phyloP scores from a whole-genome alignment of 2,113 vertebrate species.

The Clarias batrachus region DNA sequence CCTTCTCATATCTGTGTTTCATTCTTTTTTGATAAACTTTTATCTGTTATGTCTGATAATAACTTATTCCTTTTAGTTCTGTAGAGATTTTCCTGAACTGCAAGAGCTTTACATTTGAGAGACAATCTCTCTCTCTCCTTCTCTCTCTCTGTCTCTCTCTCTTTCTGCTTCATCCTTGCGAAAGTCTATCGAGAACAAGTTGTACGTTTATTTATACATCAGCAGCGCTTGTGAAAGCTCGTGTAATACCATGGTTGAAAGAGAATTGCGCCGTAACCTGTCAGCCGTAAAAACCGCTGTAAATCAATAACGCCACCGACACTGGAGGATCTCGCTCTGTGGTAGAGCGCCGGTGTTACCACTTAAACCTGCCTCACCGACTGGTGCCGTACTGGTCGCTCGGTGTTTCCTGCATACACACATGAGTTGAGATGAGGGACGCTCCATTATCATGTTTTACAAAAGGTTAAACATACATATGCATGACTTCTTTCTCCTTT shows the following conservation, averaged over 20 bases:
- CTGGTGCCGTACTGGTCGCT: neutral
- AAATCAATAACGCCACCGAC: conserved; percentile 51
- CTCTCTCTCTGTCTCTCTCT: neutral
- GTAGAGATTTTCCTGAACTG: conserved; percentile 70
- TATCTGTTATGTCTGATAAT: neutral
- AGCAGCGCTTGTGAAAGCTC: conserved; percentile 67
- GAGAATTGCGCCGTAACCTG: conserved; percentile 63
- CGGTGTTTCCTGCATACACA: neutral
- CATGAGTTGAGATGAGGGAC: neutral
- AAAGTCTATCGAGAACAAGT: conserved; percentile 70
- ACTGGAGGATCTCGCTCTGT: conserved; percentile 44
- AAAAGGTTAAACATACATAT: conserved; percentile 46
- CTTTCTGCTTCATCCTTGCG: conserved; percentile 62
- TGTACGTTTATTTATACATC: conserved; percentile 69
- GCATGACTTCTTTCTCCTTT: conserved; percentile 37
- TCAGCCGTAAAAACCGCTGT: conserved; percentile 59
- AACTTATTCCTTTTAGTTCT: neutral
- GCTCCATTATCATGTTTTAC: conserved; percentile 15
- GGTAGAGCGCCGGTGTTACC: neutral
- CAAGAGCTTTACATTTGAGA: conserved; percentile 73
- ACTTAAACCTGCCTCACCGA: neutral
- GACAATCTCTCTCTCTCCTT: conserved; percentile 43
- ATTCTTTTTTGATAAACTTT: neutral
- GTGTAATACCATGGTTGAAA: conserved; percentile 70
- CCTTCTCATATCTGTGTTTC: neutral